Evolutionary conservation across 2,888 invertebrate species (phyloP).

Genomic region (Lissocephala sabroskyi): DNA sequence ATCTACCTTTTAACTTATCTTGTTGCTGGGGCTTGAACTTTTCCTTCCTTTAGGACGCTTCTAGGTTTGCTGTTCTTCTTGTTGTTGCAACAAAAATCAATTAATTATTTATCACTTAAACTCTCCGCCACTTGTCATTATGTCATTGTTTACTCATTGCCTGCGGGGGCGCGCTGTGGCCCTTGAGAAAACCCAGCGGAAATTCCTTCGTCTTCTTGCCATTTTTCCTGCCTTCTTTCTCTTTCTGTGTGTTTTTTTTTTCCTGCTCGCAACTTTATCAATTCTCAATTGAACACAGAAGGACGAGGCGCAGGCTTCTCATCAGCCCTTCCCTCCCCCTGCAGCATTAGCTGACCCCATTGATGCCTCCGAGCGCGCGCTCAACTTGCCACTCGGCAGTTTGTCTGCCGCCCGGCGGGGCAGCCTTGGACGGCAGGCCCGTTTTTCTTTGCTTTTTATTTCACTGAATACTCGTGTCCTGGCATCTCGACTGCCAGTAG

Average conservation of each 20-base stretch:
- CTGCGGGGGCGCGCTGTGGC: conserved; percentile 25
- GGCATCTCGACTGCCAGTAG: conserved; percentile 39
- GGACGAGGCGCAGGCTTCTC: background rate
- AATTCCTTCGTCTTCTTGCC: background rate
- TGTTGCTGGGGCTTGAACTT: conserved; percentile 51
- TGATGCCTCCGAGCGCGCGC: conserved; percentile 60
- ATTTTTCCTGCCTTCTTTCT: conserved; percentile 1
- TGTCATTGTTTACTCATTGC: conserved; percentile 71
- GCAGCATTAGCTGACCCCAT: conserved; percentile 63
- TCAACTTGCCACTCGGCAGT: conserved; percentile 65
- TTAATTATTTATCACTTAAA: conserved; percentile 72
- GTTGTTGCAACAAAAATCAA: conserved; percentile 69
- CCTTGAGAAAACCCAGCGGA: background rate
- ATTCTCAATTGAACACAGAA: conserved; percentile 66
- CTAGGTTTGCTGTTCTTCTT: conserved; percentile 17
- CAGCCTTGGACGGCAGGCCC: background rate
- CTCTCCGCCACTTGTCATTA: conserved; percentile 71
- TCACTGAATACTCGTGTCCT: conserved; percentile 61
- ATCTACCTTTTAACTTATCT: conserved; percentile 66
- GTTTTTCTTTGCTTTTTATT: conserved; percentile 35
- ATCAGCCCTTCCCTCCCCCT: conserved; percentile 4
- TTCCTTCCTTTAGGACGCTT: conserved; percentile 11
- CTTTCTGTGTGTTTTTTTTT: conserved; percentile 8
- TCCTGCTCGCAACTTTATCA: conserved; percentile 64
- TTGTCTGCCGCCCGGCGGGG: conserved; percentile 26